Evolutionary conservation across 2,888 invertebrate species (phyloP).

Genomic region (Eilema caniola): DNA sequence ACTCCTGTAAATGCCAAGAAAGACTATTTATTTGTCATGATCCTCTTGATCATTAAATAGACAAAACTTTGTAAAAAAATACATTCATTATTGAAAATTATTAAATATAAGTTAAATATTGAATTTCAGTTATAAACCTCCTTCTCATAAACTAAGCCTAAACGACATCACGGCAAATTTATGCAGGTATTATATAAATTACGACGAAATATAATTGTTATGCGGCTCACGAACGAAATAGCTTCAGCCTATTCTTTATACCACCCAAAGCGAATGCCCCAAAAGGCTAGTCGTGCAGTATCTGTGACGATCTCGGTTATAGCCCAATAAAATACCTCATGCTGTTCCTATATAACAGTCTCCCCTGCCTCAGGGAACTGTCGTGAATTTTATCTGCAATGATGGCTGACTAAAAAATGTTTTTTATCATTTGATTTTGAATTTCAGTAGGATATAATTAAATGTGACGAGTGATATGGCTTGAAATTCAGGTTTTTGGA

Average conservation of each 20-base stretch:
- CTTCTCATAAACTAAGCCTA: not conserved
- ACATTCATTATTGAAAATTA: too few species aligned
- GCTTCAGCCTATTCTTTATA: conserved; percentile 18
- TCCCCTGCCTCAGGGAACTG: conserved; percentile 44
- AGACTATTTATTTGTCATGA: too few species aligned
- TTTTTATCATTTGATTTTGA: not conserved
- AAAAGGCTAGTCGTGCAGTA: conserved; percentile 54
- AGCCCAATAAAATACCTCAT: conserved; percentile 60
- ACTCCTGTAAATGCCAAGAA: too few species aligned
- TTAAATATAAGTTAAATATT: too few species aligned
- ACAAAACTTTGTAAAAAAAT: too few species aligned
- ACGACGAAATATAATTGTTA: not conserved
- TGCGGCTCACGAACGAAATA: not conserved
- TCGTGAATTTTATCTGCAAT: conserved; percentile 57
- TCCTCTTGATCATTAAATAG: too few species aligned
- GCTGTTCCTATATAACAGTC: conserved; percentile 48
- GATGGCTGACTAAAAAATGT: conserved; percentile 24
- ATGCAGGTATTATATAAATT: not conserved
- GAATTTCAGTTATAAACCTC: too few species aligned
- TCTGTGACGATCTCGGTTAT: conserved; percentile 58
- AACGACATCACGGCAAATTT: not conserved
- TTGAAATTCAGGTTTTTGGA: too few species aligned
- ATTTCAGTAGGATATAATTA: not conserved
- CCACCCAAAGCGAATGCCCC: conserved; percentile 43
- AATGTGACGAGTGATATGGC: too few species aligned